Conservation (phyloP, 1,140 invertebrate genomes). For the Wasmannia auropunctata region DNA sequence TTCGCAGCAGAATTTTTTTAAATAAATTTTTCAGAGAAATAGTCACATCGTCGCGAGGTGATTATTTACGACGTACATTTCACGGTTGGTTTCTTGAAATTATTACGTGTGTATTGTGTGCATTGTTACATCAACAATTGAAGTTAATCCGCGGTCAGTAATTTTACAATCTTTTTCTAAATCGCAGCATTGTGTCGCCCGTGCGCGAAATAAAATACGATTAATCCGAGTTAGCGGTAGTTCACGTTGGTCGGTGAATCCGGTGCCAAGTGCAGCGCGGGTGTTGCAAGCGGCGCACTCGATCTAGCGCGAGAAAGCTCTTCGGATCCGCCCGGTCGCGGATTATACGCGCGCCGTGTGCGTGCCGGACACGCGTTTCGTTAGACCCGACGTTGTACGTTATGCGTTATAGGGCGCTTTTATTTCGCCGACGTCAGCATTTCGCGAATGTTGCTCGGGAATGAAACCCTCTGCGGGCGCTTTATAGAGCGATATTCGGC, state of each 20-base stretch:
- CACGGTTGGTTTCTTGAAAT: neutral
- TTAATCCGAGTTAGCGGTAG: slow-evolving; percentile 14
- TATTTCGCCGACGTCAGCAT: slow-evolving; percentile 25
- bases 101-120: neutral
- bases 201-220: neutral
- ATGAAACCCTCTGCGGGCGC: slow-evolving; percentile 29
- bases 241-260: neutral
- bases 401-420: slow-evolving; percentile 5
- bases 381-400: neutral
- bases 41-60: neutral
- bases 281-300: no score
- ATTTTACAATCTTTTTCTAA: neutral
- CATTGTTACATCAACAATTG: neutral
- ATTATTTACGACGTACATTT: neutral
- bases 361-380: neutral
- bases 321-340: neutral
- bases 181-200: neutral
- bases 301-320: neutral
- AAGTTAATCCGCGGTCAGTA: neutral
- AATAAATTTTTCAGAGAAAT: neutral
- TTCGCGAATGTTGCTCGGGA: slow-evolving; percentile 29
- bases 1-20: neutral
- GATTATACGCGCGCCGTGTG: slow-evolving; percentile 5
- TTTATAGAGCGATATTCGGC: slow-evolving; percentile 48
- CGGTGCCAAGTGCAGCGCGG: neutral